Evolutionary conservation across 2,797 vertebrate species (phyloP).

Genomic region (Propithecus deckenii): DNA sequence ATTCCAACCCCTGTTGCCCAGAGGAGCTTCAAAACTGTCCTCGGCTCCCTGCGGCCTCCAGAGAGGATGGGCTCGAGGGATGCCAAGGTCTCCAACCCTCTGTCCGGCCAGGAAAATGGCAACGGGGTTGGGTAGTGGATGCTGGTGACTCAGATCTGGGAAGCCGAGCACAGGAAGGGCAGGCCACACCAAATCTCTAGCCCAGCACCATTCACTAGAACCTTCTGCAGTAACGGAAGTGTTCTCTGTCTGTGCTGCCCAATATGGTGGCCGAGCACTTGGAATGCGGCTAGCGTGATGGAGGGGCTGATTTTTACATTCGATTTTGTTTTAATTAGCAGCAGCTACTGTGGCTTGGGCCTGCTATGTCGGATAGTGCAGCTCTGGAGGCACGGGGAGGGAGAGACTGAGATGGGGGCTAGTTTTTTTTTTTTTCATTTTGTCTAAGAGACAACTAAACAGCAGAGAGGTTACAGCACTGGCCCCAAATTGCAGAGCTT

Average conservation of each 20-base stretch:
- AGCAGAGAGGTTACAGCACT: not conserved
- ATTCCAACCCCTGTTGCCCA: not conserved
- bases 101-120: not conserved
- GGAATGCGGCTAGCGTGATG: not conserved
- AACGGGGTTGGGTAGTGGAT: not conserved
- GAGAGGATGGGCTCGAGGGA: not conserved
- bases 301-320: not conserved
- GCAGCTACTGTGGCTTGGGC: not conserved
- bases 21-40: not conserved
- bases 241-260: not conserved
- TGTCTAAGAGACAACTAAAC: not conserved
- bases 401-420: not conserved
- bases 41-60: not conserved
- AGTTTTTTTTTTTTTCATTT: too few relatives aligned
- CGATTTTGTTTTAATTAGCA: not conserved
- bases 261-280: rapidly evolving
- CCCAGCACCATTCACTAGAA: not conserved
- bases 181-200: too few relatives aligned
- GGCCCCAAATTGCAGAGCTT: not conserved
- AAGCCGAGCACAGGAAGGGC: not conserved
- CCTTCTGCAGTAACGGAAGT: not conserved
- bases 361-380: not conserved
- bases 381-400: not conserved
- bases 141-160: not conserved
- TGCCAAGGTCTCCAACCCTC: not conserved